phyloP scores from a whole-genome alignment of 1,140 invertebrate genomes.

The Drosophila triauraria region DNA sequence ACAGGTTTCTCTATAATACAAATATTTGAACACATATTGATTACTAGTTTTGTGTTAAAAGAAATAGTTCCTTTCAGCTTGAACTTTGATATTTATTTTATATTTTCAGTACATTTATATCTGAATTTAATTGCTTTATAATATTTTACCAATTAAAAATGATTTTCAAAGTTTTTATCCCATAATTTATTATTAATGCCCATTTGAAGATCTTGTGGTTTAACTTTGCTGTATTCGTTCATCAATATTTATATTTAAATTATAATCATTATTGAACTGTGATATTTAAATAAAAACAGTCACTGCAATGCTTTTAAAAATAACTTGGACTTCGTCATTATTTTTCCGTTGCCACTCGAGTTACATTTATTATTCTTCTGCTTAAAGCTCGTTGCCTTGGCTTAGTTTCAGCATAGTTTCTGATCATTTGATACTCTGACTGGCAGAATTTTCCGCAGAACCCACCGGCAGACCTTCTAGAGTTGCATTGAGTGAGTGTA shows the following conservation, averaged over 20 bases:
- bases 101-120: not conserved
- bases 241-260: not conserved
- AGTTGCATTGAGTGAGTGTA: constrained; percentile 26
- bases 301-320: not conserved
- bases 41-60: not conserved
- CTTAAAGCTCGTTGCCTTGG: constrained; percentile 35
- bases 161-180: not conserved
- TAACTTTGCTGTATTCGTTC: too few species aligned
- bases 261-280: not conserved
- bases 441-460: constrained; percentile 31
- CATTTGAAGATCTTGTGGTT: not conserved
- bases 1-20: not conserved
- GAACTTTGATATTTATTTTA: not conserved
- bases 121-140: not conserved
- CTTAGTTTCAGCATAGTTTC: constrained; percentile 31
- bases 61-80: not conserved
- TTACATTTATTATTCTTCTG: constrained; percentile 23
- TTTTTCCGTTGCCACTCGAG: not conserved
- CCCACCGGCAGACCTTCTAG: constrained; percentile 39
- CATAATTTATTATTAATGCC: not conserved
- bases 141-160: not conserved
- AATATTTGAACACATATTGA: not conserved
- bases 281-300: not conserved
- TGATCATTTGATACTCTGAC: constrained; percentile 41
- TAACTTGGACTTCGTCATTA: not conserved